A percentile compares a stretch with the other conserved stretches of the same genome.
Evolutionary conservation across 2,888 invertebrate species (phyloP).

Genomic region (Synergus umbraculus): DNA sequence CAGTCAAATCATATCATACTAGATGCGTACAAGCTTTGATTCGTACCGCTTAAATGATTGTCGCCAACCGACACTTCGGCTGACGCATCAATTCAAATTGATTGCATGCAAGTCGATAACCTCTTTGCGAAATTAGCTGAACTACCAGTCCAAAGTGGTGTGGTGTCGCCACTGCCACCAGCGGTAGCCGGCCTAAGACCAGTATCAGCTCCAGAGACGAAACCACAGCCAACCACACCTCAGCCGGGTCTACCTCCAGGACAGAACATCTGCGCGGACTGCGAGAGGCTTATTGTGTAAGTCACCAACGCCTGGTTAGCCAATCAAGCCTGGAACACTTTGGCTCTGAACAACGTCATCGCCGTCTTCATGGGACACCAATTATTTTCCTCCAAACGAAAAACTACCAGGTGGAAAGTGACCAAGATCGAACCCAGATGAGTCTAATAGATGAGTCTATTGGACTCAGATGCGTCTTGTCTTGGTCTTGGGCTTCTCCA

Average conservation of each 20-base stretch:
- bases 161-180: slow-evolving; percentile 77
- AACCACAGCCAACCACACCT: slow-evolving; percentile 79
- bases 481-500: slow-evolving; percentile 51
- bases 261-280: slow-evolving; percentile 97
- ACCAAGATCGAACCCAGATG: background rate
- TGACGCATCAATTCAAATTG: slow-evolving; percentile 4
- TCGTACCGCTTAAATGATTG: slow-evolving; percentile 3
- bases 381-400: background rate
- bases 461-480: too few relatives aligned
- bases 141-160: slow-evolving; percentile 75
- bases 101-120: slow-evolving; percentile 58
- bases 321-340: slow-evolving; percentile 17
- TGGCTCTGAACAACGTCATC: slow-evolving; percentile 39
- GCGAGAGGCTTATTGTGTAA: slow-evolving; percentile 98
- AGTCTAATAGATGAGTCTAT: background rate
- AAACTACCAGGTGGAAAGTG: background rate
- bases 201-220: slow-evolving; percentile 86
- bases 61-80: background rate
- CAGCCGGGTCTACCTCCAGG: slow-evolving; percentile 86
- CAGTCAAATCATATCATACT: background rate
- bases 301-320: slow-evolving; percentile 75
- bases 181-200: slow-evolving; percentile 82
- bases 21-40: background rate
- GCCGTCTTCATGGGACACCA: background rate
- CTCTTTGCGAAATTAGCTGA: slow-evolving; percentile 74